These are phyloP conservation scores for Leucophenga varia DNA, from an alignment of 1,140 invertebrate genomes.

Conservation along the genomic window DNA sequence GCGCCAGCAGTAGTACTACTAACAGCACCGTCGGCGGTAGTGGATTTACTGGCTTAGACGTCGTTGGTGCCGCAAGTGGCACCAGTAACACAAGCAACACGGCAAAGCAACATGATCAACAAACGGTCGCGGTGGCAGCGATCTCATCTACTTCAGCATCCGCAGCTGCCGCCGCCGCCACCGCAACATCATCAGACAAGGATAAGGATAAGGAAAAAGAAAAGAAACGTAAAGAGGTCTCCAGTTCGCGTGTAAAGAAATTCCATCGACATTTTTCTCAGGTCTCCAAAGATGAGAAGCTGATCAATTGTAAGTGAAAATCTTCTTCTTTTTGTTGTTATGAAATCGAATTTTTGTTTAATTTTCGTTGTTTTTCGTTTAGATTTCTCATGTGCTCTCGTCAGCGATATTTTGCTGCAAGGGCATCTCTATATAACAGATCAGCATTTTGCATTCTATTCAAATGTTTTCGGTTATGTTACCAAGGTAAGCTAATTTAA, in stretches of 20 bases:
- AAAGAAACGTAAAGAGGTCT: constrained; percentile 61
- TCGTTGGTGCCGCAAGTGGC: too few relatives aligned
- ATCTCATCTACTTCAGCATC: constrained; percentile 16
- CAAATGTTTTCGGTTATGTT: constrained; percentile 90
- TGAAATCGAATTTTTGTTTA: neutral
- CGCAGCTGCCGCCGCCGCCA: constrained; percentile 8
- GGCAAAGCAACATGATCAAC: constrained; percentile 31
- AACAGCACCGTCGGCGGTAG: too few relatives aligned
- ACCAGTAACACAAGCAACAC: constrained; percentile 11
- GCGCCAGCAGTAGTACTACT: constrained; percentile 18
- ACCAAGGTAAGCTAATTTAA: constrained; percentile 69
- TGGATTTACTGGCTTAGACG: too few relatives aligned
- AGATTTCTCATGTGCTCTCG: constrained; percentile 91
- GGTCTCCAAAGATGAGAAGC: constrained; percentile 72
- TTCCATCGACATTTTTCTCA: constrained; percentile 73
- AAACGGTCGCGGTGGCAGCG: constrained; percentile 19
- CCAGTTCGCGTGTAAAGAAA: constrained; percentile 72
- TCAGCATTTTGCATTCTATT: constrained; percentile 94
- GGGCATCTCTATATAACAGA: constrained; percentile 90
- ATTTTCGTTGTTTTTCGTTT: constrained; percentile 42
- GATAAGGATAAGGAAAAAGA: constrained; percentile 41
- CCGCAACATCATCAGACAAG: constrained; percentile 6
- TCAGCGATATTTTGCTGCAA: constrained; percentile 88
- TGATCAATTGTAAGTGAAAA: constrained; percentile 71
- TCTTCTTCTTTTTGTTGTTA: neutral